Evolutionary conservation across 1,140 invertebrate genomes (phyloP), one percentile per base, ranked within the genome.

Genomic region (Calosoma granatense): DNA sequence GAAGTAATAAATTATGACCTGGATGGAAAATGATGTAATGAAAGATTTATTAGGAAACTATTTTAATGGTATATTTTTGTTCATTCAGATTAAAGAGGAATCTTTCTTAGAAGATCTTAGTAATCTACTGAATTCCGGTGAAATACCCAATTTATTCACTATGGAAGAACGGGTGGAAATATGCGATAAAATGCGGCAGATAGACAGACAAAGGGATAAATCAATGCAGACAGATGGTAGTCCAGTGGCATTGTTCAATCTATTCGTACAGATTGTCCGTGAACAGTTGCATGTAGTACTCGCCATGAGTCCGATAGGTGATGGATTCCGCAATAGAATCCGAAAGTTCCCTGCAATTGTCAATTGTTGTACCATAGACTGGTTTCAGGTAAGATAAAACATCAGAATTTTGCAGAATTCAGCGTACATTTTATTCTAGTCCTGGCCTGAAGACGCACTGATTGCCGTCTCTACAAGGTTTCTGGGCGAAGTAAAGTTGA

Each of bases 301-400:
- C 21, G 84, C 90, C 1, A 95, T 97, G 90, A 94, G 90, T 55
- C 92, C 94, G 0, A 93, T 93, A 65, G 93, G 93, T 3, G 84
- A 86, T 57, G 78, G 79, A 12, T 88, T 97, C 70, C 78, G 93
- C 58, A 91, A 86, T 67, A 79, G 92, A 51, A 84, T 97, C 12
- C 76, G 92, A 57, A 97, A 93, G 71, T 98, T 97, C 71, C 94
- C 94, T 1, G 88, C 92, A 0, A 79, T 98, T 21, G 90, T 97
- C 20, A 97, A 96, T 70, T 97, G 94, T 68, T 97, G 94, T 67
- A 97, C 94, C 0, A 96, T 97, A 60, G 92, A 97, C 75, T 97
- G 94, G 94, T 93, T 97, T 72, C 92, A 97, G 78, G 91, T 91
- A 74, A 70, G 56, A 61, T 30, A 30, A 6, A 47, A 47, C 41